Conservation (phyloP, 2,797 vertebrate genomes). For the Triplophysa bombifrons region DNA sequence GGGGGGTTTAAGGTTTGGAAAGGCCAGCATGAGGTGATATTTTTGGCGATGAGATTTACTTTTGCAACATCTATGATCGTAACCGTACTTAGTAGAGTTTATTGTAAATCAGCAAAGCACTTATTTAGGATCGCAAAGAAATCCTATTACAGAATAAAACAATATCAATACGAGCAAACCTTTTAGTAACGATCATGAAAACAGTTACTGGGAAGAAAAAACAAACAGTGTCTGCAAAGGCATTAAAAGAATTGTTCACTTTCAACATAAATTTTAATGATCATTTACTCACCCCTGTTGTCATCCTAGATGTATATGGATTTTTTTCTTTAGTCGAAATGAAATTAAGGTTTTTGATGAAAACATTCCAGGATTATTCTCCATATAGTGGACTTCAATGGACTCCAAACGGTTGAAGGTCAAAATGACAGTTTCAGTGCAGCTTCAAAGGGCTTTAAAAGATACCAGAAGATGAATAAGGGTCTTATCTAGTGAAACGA, state of each 20-base stretch:
- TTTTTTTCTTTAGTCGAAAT: no score
- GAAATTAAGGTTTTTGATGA: no score
- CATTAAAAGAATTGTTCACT: background rate
- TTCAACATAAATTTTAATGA: no score
- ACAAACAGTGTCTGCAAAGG: background rate
- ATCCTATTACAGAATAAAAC: slow-evolving; percentile 5
- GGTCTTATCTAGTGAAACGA: no score
- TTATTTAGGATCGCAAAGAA: background rate
- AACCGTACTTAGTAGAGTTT: background rate
- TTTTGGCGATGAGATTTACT: background rate
- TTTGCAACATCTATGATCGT: background rate
- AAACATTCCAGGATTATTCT: no score
- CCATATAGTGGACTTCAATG: no score
- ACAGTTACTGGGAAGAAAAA: background rate
- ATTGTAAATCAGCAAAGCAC: background rate
- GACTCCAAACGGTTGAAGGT: no score
- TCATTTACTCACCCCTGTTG: no score
- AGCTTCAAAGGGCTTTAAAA: no score
- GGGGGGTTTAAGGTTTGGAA: background rate
- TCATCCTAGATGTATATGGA: no score
- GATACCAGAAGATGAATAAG: no score
- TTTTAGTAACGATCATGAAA: background rate
- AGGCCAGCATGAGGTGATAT: background rate
- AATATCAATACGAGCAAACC: slow-evolving; percentile 5
- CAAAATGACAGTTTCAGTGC: no score